Percentiles rank a stretch among this genome's conserved stretches.
Conservation (phyloP, 2,797 vertebrate species). For the Urocyon cinereoargenteus region DNA sequence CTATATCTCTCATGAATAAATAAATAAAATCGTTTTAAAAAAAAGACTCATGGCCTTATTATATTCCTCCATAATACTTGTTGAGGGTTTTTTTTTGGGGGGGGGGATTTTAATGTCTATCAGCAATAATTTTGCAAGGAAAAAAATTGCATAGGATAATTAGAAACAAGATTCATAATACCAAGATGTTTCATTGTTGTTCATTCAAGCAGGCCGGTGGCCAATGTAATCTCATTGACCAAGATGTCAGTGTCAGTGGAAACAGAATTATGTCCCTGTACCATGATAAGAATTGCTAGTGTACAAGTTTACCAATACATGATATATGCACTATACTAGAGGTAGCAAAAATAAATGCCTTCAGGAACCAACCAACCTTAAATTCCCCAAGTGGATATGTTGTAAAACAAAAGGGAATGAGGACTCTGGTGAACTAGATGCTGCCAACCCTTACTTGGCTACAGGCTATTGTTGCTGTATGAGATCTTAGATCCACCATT, state of each 20-base stretch:
- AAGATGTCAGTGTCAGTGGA: not conserved
- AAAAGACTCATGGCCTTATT: not conserved
- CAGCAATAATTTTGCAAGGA: not conserved
- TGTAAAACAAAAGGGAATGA: not conserved
- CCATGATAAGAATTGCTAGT: not conserved
- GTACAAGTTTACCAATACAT: not conserved
- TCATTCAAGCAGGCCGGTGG: not conserved
- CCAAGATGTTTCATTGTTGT: not conserved
- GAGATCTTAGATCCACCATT: not conserved
- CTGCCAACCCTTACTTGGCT: rapidly evolving
- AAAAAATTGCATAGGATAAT: not conserved
- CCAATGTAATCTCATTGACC: not conserved
- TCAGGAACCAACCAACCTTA: not conserved
- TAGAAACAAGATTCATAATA: not conserved
- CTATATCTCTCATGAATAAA: no score
- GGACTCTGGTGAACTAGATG: rapidly evolving
- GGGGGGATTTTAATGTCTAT: not conserved
- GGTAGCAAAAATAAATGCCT: not conserved
- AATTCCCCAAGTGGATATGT: not conserved
- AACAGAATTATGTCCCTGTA: not conserved
- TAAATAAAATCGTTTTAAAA: no score
- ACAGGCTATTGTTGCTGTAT: rapidly evolving
- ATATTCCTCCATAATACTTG: not conserved
- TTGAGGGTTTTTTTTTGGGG: not conserved
- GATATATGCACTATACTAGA: not conserved